Conservation (phyloP, 2,888 invertebrate species). For the Apomyelois bistriatella region DNA sequence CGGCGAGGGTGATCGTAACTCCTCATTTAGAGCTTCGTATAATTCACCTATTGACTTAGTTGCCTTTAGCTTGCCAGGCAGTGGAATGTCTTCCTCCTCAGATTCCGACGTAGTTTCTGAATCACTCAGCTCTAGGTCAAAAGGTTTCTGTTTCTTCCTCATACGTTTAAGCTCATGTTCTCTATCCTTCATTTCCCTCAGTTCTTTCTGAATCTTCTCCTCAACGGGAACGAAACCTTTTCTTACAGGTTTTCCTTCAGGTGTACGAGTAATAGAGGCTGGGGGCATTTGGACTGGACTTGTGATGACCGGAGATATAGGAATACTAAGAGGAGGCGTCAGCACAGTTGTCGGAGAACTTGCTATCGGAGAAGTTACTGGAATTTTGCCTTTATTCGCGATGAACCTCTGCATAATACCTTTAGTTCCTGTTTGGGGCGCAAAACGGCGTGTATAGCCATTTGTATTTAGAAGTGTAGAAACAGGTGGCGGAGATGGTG, state of each 20-base stretch:
- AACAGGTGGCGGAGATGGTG: constrained; percentile 58
- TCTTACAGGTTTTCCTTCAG: constrained; percentile 83
- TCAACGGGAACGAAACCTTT: constrained; percentile 92
- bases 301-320: constrained; percentile 46
- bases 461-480: constrained; percentile 63
- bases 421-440: constrained; percentile 83
- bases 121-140: constrained; percentile 82
- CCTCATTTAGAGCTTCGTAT: constrained; percentile 79
- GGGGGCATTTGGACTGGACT: constrained; percentile 38
- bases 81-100: constrained; percentile 80
- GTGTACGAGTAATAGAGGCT: constrained; percentile 75
- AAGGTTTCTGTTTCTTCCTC: constrained; percentile 81
- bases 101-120: constrained; percentile 79
- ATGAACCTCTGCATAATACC: constrained; percentile 93
- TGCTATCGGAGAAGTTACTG: constrained; percentile 47
- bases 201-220: constrained; percentile 92
- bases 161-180: constrained; percentile 89
- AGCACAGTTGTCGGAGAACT: constrained; percentile 41
- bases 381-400: constrained; percentile 87
- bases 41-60: constrained; percentile 85
- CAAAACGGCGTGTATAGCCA: constrained; percentile 80
- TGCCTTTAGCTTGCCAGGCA: constrained; percentile 81
- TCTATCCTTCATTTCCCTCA: constrained; percentile 90
- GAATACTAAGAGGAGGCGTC: constrained; percentile 52
- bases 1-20: constrained; percentile 68